A percentile compares a stretch with the other conserved stretches of the same genome.
Conservation (phyloP, 2,797 vertebrate species). For the Iguana delicatissima region DNA sequence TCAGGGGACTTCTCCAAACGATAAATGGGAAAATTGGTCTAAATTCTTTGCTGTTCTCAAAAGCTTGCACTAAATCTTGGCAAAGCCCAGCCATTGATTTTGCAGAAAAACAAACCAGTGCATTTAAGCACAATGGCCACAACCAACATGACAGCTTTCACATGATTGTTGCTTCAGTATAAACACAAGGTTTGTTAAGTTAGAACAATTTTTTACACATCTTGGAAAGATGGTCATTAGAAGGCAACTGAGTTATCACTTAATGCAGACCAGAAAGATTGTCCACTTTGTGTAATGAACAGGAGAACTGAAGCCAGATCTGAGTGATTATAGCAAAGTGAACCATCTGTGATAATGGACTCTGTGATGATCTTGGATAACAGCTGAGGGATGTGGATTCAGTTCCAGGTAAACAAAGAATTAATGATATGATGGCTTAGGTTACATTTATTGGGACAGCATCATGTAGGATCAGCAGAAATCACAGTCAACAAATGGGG, state of each 20-base stretch:
- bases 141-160: neutral
- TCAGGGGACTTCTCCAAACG: neutral
- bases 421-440: no score
- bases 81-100: slow-evolving; percentile 11
- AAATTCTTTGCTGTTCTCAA: neutral
- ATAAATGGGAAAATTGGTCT: fast-evolving
- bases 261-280: no score
- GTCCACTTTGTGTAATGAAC: neutral
- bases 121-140: neutral
- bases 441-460: no score
- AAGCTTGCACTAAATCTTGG: neutral
- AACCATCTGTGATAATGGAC: neutral
- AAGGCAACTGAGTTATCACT: no score
- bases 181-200: neutral
- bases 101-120: neutral
- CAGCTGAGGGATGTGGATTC: no score
- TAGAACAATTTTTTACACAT: neutral
- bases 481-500: no score
- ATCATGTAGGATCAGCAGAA: no score
- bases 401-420: no score
- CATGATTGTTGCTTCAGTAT: neutral
- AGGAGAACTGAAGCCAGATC: neutral
- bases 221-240: neutral
- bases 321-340: neutral
- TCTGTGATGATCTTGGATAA: no score